Percentiles rank a stretch among this genome's conserved stretches.
Conservation (phyloP, 2,113 vertebrate genomes). For the Hemichromis elongatus region DNA sequence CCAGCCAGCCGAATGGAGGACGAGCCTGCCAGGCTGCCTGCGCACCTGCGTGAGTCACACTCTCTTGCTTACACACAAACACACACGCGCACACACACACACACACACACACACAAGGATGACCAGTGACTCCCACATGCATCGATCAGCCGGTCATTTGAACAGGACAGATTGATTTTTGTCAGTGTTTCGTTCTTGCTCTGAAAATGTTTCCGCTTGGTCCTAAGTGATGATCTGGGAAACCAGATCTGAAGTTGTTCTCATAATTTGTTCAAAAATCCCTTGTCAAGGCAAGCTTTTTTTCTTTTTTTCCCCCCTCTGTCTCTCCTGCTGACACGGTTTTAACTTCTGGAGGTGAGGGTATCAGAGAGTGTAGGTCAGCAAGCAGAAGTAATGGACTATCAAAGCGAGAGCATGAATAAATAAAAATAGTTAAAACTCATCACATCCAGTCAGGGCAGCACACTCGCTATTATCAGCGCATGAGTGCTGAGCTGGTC, state of each 20-base stretch:
- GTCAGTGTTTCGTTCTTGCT: not conserved
- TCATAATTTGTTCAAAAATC: not conserved
- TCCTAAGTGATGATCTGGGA: not conserved
- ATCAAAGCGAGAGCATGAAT: not conserved
- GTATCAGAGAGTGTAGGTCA: not conserved
- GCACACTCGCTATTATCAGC: not conserved
- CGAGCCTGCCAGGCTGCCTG: constrained; percentile 86
- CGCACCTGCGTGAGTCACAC: constrained; percentile 91
- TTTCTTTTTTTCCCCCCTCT: not conserved
- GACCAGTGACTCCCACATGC: constrained; percentile 14
- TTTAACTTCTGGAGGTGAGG: not conserved
- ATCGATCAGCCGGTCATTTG: constrained; percentile 7
- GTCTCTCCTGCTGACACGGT: not conserved
- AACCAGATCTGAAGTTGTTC: not conserved
- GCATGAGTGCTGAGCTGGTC: not conserved
- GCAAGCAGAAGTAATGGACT: not conserved
- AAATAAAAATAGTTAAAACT: not conserved
- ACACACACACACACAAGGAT: constrained; percentile 10
- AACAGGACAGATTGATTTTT: not conserved
- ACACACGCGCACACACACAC: constrained; percentile 5
- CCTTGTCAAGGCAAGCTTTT: not conserved
- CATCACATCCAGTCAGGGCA: not conserved
- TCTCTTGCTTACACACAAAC: not conserved
- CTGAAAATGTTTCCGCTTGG: not conserved
- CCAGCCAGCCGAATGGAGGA: constrained; percentile 91